Base-by-base conservation (phyloP, 2,113 vertebrate genomes). In the Hipposideros armiger region DNA sequence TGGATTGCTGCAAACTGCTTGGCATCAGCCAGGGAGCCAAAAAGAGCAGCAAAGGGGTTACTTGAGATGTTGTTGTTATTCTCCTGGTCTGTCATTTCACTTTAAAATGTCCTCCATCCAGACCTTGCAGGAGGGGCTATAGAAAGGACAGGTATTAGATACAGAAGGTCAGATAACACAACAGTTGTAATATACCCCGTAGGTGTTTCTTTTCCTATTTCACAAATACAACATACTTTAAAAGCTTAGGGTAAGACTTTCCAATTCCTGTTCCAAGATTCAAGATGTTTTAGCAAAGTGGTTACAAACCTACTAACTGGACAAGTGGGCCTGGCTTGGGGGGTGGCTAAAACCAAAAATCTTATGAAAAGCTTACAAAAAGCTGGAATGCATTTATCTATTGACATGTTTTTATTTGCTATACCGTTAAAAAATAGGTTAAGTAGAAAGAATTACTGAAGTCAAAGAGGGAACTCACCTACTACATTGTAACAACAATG, bases 1-100 rank as follows among this genome's bases (percentile, higher is more conserved):
- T 99, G 99, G 90, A 99, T 98, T 42, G 99, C 99, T 81, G 99
- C 99, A 98, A 99, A 99, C 96, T 99, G 99, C 96, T 99, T 99
- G 98, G 99, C 99, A 98, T 99, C 99, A 91, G 99, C 99, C 72
- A 99, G 95, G 11, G 99, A 99, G 98, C 99, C 98, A 98, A 99
- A 99, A 95, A 99, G 99, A 87, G 99, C 99, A 97, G 99, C 99
- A 82, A 99, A 99, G 50, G 99, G 99, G 98, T 99, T 99, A 98
- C 99, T 98, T 96, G 99, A 99, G 98, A 99, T 99, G 98, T 99
- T 99, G 99, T 99, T 99, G 98, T 99, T 99, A 98, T 99, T 99
- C 98, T 99, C 99, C 98, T 99, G 99, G 99, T 99, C 99, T 98
- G 99, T 99, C 99, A 99, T 99, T 98, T 99, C 99, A 99, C 97